These are phyloP conservation scores for Buteo buteo DNA, from an alignment of 2,113 vertebrate genomes.

Conservation along the genomic window DNA sequence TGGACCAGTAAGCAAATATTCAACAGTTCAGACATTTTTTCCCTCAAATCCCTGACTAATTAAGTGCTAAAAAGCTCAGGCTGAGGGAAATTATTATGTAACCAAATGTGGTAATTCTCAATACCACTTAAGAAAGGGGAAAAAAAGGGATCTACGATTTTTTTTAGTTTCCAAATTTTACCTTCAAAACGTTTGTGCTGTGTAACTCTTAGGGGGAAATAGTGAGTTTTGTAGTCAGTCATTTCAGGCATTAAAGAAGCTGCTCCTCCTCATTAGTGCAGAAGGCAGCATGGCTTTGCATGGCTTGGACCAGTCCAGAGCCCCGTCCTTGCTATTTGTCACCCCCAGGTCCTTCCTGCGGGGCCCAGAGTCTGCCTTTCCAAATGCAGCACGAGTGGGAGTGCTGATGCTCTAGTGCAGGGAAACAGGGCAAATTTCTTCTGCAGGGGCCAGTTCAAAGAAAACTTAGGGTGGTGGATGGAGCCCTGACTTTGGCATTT, in stretches of 20 bases:
- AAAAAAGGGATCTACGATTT: not conserved
- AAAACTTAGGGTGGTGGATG: not conserved
- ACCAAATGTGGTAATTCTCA: not conserved
- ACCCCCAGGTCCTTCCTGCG: not conserved
- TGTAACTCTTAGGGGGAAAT: not conserved
- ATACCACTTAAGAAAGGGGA: not conserved
- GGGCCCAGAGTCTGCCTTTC: not conserved
- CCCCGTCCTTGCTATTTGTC: not conserved
- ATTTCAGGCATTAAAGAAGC: not conserved
- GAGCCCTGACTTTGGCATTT: not conserved
- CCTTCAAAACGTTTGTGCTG: not conserved
- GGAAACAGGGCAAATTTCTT: rapidly evolving
- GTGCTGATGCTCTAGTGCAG: not conserved
- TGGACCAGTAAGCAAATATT: not conserved
- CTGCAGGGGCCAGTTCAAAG: not conserved
- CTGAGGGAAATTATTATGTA: slow-evolving; percentile 20
- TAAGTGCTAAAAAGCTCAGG: slow-evolving; percentile 44
- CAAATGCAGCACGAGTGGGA: rapidly evolving
- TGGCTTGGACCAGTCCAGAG: not conserved
- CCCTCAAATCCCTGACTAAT: slow-evolving; percentile 20
- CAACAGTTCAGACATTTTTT: not conserved
- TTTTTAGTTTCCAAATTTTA: not conserved
- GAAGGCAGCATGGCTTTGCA: not conserved
- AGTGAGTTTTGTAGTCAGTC: not conserved
- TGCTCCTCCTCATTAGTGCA: not conserved